Conservation (phyloP, 2,888 invertebrate species). For the Erebia ligea region DNA sequence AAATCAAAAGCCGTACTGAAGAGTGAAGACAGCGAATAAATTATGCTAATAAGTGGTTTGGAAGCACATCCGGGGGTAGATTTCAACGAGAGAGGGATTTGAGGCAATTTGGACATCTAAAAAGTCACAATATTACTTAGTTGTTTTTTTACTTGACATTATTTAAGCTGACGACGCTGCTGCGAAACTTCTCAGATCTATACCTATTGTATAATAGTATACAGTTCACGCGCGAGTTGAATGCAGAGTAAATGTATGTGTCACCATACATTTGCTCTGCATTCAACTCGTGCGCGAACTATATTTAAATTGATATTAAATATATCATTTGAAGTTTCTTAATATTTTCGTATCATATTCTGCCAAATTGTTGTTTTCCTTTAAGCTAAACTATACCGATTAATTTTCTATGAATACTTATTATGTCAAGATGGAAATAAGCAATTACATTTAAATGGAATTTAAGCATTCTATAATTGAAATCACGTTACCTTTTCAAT, state of each 20-base stretch:
- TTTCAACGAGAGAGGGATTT: neutral
- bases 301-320: too few species aligned
- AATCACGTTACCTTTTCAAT: conserved; percentile 53
- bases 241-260: too few species aligned
- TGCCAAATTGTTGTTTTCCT: neutral
- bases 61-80: conserved; percentile 5
- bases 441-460: neutral
- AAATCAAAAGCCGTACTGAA: conserved; percentile 4
- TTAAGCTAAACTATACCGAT: neutral
- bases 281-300: too few species aligned
- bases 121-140: neutral
- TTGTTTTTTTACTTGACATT: too few species aligned
- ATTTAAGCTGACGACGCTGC: too few species aligned
- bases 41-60: conserved; percentile 2
- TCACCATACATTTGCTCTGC: too few species aligned
- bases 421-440: neutral
- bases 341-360: too few species aligned
- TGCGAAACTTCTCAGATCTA: too few species aligned
- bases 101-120: neutral
- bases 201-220: too few species aligned
- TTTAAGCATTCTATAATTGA: neutral
- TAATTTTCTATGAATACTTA: neutral
- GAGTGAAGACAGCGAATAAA: neutral
- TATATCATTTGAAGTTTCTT: too few species aligned
- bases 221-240: too few species aligned